Evolutionary conservation across 2,888 invertebrate species (phyloP).

Genomic region (Heliothis peltigera): DNA sequence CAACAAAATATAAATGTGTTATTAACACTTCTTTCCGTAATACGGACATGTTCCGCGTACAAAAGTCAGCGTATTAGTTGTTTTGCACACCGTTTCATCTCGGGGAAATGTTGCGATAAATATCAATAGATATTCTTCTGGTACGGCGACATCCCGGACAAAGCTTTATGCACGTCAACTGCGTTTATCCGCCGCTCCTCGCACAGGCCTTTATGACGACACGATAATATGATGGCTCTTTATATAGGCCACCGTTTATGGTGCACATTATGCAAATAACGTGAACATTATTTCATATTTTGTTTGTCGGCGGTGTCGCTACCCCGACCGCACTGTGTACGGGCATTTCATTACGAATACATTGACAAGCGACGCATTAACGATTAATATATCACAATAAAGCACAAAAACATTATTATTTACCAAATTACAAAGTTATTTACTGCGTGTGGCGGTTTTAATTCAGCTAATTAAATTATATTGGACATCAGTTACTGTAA

Average conservation of each 20-base stretch:
- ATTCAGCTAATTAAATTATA: slow-evolving; percentile 62
- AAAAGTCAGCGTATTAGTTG: slow-evolving; percentile 48
- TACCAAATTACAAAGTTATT: slow-evolving; percentile 66
- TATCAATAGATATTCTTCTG: slow-evolving; percentile 63
- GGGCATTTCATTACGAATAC: slow-evolving; percentile 76
- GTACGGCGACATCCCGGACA: slow-evolving; percentile 58
- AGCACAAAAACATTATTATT: slow-evolving; percentile 71
- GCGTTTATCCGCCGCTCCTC: slow-evolving; percentile 59
- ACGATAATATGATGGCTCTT: slow-evolving; percentile 69
- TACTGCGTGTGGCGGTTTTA: slow-evolving; percentile 53
- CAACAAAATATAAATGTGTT: too few relatives aligned
- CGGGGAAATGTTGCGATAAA: slow-evolving; percentile 53
- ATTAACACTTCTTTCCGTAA: slow-evolving; percentile 1
- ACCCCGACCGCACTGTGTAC: slow-evolving; percentile 64
- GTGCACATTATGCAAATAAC: slow-evolving; percentile 75
- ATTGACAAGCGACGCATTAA: slow-evolving; percentile 79
- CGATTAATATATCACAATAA: slow-evolving; percentile 77
- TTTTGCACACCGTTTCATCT: slow-evolving; percentile 52
- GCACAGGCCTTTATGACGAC: slow-evolving; percentile 62
- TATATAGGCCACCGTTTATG: slow-evolving; percentile 70
- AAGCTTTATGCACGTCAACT: slow-evolving; percentile 64
- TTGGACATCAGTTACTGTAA: slow-evolving; percentile 34
- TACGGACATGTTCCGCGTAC: slow-evolving; percentile 3
- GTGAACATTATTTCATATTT: slow-evolving; percentile 74
- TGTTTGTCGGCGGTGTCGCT: slow-evolving; percentile 71